A percentile compares a stretch with the other conserved stretches of the same genome.
These are phyloP conservation scores for Oenanthe melanoleuca DNA, from an alignment of 2,113 vertebrate species.

Conservation along the genomic window DNA sequence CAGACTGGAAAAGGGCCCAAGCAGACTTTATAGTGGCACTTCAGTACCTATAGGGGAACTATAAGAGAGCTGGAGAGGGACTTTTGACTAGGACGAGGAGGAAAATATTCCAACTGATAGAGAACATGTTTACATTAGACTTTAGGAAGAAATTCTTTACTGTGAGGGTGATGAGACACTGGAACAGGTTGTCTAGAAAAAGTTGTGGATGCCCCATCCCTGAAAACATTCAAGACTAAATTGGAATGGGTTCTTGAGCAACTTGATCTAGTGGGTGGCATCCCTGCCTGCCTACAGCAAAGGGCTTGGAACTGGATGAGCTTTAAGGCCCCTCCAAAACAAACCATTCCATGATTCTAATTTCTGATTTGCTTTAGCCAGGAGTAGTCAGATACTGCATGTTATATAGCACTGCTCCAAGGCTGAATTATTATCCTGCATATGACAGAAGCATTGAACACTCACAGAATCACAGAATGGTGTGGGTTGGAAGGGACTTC, in stretches of 20 bases:
- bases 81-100: background rate
- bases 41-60: background rate
- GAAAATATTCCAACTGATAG: background rate
- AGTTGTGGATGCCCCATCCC: too few relatives aligned
- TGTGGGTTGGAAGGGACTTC: background rate
- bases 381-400: background rate
- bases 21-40: background rate
- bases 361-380: background rate
- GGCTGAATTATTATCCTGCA: background rate
- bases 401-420: background rate
- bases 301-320: too few relatives aligned
- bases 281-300: background rate
- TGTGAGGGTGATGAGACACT: background rate
- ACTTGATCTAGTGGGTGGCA: background rate
- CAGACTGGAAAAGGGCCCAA: background rate
- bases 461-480: background rate
- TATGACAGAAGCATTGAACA: background rate
- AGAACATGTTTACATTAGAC: background rate
- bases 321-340: background rate
- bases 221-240: background rate
- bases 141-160: background rate
- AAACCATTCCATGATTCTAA: background rate
- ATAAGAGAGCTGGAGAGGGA: background rate
- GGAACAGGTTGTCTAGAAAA: background rate
- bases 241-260: background rate